A percentile compares a stretch with the other conserved stretches of the same genome.
Conservation (phyloP, 2,797 vertebrate species). For the Botia almorhae region DNA sequence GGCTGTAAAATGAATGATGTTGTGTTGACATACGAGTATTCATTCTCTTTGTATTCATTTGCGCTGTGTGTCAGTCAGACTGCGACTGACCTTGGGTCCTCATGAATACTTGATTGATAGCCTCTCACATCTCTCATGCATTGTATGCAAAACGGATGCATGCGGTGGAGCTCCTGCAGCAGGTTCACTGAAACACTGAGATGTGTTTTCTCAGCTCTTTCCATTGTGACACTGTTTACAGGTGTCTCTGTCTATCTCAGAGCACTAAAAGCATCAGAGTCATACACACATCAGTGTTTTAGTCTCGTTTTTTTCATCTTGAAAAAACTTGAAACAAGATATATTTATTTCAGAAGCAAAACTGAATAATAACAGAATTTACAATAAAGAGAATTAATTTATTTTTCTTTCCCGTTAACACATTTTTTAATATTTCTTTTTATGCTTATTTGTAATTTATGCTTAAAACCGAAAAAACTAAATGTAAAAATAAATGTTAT, state of each 20-base stretch:
- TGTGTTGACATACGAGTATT: conserved; percentile 6
- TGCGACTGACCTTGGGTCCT: conserved; percentile 43
- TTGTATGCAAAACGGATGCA: conserved; percentile 1
- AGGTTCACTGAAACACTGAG: too few relatives aligned
- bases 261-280: background rate
- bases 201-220: background rate
- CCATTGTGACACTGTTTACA: background rate
- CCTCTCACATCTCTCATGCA: background rate
- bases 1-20: background rate
- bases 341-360: too few relatives aligned
- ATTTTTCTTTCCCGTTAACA: too few relatives aligned
- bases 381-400: too few relatives aligned
- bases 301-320: too few relatives aligned
- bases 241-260: background rate
- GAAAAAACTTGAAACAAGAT: too few relatives aligned
- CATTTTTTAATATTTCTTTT: too few relatives aligned
- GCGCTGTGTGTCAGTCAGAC: conserved; percentile 32
- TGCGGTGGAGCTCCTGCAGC: background rate
- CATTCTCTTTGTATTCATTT: background rate
- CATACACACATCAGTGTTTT: background rate
- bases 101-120: conserved; percentile 50
- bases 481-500: background rate
- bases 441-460: too few relatives aligned
- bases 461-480: too few relatives aligned
- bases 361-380: too few relatives aligned